Conservation (phyloP, 2,113 vertebrate species). For the Ardeotis arabs region DNA sequence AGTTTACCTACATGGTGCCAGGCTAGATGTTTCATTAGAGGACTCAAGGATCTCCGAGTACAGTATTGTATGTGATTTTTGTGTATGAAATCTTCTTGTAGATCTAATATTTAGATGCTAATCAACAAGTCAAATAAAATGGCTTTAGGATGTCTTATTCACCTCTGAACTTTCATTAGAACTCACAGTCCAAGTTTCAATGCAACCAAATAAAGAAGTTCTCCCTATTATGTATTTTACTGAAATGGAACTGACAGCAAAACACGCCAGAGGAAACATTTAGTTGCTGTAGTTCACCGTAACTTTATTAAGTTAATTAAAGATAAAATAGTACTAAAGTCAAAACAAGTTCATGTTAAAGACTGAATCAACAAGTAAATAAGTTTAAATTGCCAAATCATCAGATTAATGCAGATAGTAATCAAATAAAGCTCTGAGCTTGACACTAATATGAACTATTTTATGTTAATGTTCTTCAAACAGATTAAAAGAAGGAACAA, state of each 20-base stretch:
- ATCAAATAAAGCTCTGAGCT: neutral
- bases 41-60: neutral
- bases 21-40: neutral
- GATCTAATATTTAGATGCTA: neutral
- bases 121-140: neutral
- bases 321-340: neutral
- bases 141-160: neutral
- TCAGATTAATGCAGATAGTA: neutral
- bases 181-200: neutral
- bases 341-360: neutral
- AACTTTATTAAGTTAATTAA: neutral
- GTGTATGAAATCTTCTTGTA: neutral
- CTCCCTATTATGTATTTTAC: neutral
- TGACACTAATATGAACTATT: neutral
- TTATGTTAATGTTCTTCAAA: neutral
- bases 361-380: neutral
- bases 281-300: neutral
- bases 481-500: neutral
- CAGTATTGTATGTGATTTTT: neutral
- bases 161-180: neutral
- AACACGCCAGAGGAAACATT: neutral
- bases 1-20: neutral
- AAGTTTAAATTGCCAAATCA: neutral
- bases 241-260: neutral
- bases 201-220: neutral